Conservation (phyloP, 2,888 invertebrate genomes). For the Pilophorus perplexus region DNA sequence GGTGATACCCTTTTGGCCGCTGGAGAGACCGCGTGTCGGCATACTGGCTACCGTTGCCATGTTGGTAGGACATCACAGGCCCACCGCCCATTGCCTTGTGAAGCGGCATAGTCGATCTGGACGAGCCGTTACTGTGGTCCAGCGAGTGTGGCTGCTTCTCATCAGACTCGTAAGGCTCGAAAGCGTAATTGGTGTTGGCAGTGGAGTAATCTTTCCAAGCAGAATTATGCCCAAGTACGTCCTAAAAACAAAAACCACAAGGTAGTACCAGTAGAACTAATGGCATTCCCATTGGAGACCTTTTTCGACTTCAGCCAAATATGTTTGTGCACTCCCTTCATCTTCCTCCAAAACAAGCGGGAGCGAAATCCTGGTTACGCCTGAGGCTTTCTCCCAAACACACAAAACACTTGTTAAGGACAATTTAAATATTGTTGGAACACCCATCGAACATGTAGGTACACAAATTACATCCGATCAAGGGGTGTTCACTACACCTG, state of each 20-base stretch:
- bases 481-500: no score
- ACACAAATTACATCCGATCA: no score
- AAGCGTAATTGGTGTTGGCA: conserved; percentile 83
- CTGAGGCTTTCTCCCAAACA: no score
- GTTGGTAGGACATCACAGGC: conserved; percentile 48
- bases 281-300: no score
- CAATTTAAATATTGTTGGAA: no score
- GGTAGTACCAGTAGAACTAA: no score
- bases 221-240: conserved; percentile 75
- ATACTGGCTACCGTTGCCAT: conserved; percentile 51
- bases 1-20: conserved; percentile 53
- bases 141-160: conserved; percentile 54
- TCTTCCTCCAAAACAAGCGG: no score
- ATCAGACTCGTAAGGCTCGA: conserved; percentile 82
- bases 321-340: no score
- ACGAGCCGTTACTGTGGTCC: conserved; percentile 54
- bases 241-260: conserved; percentile 59
- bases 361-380: no score
- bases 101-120: conserved; percentile 51
- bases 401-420: no score
- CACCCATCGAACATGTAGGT: no score
- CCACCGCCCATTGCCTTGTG: conserved; percentile 47
- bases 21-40: conserved; percentile 65
- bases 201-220: conserved; percentile 87
- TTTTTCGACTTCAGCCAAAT: no score